These are phyloP conservation scores for Psittacula derbiana DNA, from an alignment of 2,797 vertebrate genomes.

Conservation along the genomic window DNA sequence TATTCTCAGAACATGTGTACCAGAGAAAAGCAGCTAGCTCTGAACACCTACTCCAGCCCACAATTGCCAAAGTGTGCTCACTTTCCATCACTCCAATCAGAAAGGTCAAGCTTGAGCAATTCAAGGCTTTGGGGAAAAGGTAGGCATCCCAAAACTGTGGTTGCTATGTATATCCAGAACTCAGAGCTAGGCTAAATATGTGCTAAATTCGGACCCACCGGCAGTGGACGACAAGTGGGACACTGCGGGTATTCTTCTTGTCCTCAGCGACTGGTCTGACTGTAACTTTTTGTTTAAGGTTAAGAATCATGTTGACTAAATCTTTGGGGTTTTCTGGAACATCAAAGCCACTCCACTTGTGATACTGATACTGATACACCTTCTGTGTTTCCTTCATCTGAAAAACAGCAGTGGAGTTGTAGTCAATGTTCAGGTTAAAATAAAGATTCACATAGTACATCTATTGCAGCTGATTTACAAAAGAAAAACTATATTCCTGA, in stretches of 20 bases:
- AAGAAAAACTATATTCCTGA: not conserved
- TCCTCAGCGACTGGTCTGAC: slow-evolving; percentile 24
- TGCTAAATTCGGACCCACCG: slow-evolving; percentile 71
- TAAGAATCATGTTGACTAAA: slow-evolving; percentile 82
- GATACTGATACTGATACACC: slow-evolving; percentile 88
- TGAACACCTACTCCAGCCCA: not conserved
- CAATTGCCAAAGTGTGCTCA: not conserved
- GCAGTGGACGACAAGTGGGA: slow-evolving; percentile 86
- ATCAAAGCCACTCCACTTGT: slow-evolving; percentile 79
- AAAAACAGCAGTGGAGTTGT: not conserved
- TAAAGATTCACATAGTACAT: not conserved
- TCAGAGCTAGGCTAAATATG: not conserved
- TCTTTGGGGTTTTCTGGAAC: slow-evolving; percentile 82
- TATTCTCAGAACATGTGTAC: not conserved
- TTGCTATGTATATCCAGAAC: not conserved
- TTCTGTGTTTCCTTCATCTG: slow-evolving; percentile 86
- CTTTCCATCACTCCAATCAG: not conserved
- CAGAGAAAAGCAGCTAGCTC: not conserved
- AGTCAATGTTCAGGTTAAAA: not conserved
- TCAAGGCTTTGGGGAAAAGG: not conserved
- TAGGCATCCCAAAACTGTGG: not conserved
- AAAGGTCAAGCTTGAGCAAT: not conserved
- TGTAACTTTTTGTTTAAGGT: slow-evolving; percentile 75
- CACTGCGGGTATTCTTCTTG: slow-evolving; percentile 41
- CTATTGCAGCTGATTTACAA: not conserved